Evolutionary conservation across 2,888 invertebrate species (phyloP), one percentile per base, ranked within the genome.

Genomic region (Rotaria magnacalcarata): DNA sequence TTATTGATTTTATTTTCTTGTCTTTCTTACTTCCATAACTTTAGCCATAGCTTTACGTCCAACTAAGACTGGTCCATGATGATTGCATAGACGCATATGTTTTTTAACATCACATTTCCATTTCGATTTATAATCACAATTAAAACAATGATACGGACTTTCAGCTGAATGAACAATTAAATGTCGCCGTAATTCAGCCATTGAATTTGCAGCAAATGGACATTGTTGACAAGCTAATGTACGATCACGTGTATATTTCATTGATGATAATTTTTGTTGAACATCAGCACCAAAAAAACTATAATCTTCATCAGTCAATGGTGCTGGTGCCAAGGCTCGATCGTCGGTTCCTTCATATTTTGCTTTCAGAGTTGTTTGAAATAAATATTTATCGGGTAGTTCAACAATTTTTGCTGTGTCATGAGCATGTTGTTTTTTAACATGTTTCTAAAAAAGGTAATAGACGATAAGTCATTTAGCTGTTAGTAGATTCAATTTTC

Each of bases 41-140:
- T 86, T 86, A 27, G 85, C 85, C 86, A 86, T 86, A 10, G 86
- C 86, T 75, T 86, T 86, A 52, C 85, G 85, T 21, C 86, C 86
- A 43, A 86, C 86, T 41, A 86, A 43, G n/a, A 86, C 85, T 11
- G 86, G 86, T 43, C 86, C 86, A n/a, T 85, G 80, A 56, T 86
- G 86, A 27, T 52, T 85, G 14, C 60, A 85, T 43, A 85, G 41
- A 34, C 86, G 85, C 84, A 85, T 85, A 52, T 86, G 86, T 60
- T 86, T 86, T 75, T 86, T 86, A 43, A 86, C 86, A 52, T 86
- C 86, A 27, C 80, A 85, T 60, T 86, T 86, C 86, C 86, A 86
- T 60, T 86, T 86, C 0, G 86, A 86, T 84, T 85, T 85, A 60
- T 54, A 86, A 27, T 84, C 58, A 85, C 86, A 86, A 54, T 85